Evolutionary conservation across 1,140 invertebrate genomes (phyloP).

Genomic region (Lamellibrachia luymesi): DNA sequence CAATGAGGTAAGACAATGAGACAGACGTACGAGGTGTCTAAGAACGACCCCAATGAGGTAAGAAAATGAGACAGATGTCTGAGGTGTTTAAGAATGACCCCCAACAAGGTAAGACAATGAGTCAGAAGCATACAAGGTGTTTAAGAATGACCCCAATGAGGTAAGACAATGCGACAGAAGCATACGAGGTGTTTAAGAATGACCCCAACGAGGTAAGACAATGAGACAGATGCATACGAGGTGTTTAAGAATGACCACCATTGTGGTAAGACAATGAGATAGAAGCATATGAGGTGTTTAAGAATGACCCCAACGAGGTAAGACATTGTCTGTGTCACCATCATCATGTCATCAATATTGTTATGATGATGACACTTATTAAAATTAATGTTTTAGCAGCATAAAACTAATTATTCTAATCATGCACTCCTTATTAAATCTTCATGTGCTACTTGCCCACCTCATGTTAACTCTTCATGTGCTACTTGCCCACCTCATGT

Average conservation of each 20-base stretch:
- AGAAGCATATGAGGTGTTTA: too few relatives aligned
- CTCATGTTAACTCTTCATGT: too few relatives aligned
- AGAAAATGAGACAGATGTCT: conserved; percentile 11
- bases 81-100: neutral
- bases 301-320: neutral
- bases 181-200: too few relatives aligned
- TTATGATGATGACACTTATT: neutral
- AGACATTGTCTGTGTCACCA: neutral
- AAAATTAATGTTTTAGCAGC: too few relatives aligned
- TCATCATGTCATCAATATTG: neutral
- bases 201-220: neutral
- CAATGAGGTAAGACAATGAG: too few relatives aligned
- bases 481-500: too few relatives aligned
- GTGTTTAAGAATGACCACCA: conserved; percentile 24
- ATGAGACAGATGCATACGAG: conserved; percentile 51
- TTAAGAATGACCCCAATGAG: too few relatives aligned
- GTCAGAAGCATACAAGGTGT: conserved; percentile 54
- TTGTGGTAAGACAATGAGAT: too few relatives aligned
- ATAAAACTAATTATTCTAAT: too few relatives aligned
- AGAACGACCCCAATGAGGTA: too few relatives aligned
- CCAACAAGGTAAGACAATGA: conserved; percentile 9
- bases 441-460: neutral
- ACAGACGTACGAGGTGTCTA: conserved; percentile 51
- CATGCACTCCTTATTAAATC: neutral
- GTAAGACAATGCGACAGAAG: too few relatives aligned